Evolutionary conservation across 2,888 invertebrate species (phyloP).

Genomic region (Pterobdella sp.): DNA sequence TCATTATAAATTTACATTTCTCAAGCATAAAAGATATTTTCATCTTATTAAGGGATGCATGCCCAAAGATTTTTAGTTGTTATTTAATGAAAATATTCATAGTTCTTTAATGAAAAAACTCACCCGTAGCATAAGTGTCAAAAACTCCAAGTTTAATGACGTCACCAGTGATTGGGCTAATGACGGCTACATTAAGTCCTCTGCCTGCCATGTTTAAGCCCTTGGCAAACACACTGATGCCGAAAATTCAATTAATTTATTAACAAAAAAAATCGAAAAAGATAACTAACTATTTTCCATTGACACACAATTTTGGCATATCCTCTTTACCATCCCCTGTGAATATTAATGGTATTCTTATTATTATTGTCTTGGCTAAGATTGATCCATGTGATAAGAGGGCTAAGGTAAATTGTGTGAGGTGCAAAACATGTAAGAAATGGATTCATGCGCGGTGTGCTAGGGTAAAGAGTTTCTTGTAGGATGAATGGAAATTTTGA

Average conservation of each 20-base stretch:
- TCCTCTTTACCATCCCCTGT: slow-evolving; percentile 48
- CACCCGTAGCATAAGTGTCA: slow-evolving; percentile 56
- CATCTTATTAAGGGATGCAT: no score
- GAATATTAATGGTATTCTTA: no score
- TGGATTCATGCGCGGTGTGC: no score
- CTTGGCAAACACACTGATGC: slow-evolving; percentile 48
- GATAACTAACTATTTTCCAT: slow-evolving; percentile 54
- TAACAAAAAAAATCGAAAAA: background rate
- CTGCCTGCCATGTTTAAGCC: slow-evolving; percentile 55
- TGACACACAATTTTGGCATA: slow-evolving; percentile 55
- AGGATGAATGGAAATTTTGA: no score
- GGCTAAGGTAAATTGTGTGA: no score
- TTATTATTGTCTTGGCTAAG: no score
- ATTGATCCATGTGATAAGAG: no score
- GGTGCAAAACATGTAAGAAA: no score
- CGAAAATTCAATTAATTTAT: background rate
- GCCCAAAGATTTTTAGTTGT: no score
- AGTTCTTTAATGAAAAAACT: no score
- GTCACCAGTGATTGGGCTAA: slow-evolving; percentile 52
- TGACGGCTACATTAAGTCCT: slow-evolving; percentile 55
- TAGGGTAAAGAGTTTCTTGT: no score
- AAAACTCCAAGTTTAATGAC: slow-evolving; percentile 54
- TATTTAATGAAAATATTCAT: background rate
- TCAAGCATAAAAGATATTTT: no score
- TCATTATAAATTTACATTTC: background rate